Percentiles rank a stretch among this genome's conserved stretches.
Conservation (phyloP, 2,113 vertebrate genomes). For the Marmota monax region DNA sequence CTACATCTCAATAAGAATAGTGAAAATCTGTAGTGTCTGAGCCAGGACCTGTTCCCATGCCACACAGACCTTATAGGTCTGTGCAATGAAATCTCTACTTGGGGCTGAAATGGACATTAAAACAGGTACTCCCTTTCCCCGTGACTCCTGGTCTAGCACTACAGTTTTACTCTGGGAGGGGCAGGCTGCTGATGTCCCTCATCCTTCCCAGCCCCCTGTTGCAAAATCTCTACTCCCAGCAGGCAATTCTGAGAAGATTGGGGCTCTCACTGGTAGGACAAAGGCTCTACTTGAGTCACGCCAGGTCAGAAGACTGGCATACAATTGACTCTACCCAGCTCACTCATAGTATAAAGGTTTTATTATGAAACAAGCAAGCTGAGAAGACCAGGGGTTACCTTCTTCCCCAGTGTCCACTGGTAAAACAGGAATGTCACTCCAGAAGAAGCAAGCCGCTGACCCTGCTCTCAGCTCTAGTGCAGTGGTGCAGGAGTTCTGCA, state of each 20-base stretch:
- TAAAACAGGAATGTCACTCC: neutral
- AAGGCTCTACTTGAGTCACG: neutral
- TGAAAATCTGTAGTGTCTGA: neutral
- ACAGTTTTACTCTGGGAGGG: neutral
- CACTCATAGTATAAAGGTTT: neutral
- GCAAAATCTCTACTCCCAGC: neutral
- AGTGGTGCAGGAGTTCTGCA: neutral
- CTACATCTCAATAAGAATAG: conserved; percentile 1
- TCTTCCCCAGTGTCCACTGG: neutral
- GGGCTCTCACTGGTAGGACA: neutral
- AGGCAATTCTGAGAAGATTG: neutral
- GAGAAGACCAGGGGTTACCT: neutral
- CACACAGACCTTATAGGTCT: neutral
- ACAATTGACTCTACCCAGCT: neutral
- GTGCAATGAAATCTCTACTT: neutral
- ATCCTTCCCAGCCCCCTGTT: neutral
- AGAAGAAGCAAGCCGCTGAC: neutral
- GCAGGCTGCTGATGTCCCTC: neutral
- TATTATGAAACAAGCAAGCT: neutral
- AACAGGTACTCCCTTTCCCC: neutral
- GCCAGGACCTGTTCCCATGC: neutral
- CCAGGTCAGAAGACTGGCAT: neutral
- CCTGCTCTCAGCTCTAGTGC: neutral
- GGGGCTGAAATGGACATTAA: neutral
- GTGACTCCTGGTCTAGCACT: neutral